phyloP scores from a whole-genome alignment of 1,140 invertebrate species.

The Vanessa tameamea region DNA sequence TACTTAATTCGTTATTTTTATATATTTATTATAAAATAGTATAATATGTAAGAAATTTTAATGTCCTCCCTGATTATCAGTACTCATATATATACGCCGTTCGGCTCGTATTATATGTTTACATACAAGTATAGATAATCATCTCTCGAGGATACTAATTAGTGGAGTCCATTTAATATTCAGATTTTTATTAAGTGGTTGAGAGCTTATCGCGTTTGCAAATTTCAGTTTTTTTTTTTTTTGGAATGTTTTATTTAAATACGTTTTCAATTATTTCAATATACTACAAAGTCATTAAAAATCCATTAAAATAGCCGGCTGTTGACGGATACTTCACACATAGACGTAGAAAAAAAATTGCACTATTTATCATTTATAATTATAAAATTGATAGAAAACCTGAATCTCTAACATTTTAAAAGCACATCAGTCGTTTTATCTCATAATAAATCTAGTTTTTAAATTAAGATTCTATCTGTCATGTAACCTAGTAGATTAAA shows the following conservation, averaged over 20 bases:
- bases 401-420: background rate
- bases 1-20: too few relatives aligned
- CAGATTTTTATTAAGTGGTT: slow-evolving; percentile 6
- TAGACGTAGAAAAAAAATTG: background rate
- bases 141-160: slow-evolving; percentile 7
- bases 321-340: slow-evolving; percentile 10
- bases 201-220: background rate
- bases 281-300: slow-evolving; percentile 7
- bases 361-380: background rate
- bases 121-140: background rate
- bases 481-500: background rate
- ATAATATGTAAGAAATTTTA: too few relatives aligned
- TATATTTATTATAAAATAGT: too few relatives aligned
- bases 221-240: background rate
- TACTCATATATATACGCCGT: background rate
- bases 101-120: background rate
- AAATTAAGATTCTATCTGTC: background rate
- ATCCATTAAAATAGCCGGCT: background rate
- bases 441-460: background rate
- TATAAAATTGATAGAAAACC: background rate
- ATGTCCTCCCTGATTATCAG: too few relatives aligned
- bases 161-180: slow-evolving; percentile 2
- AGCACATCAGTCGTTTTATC: background rate
- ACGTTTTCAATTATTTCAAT: background rate
- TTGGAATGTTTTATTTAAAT: background rate